These are phyloP conservation scores for Blomia tropicalis DNA, from an alignment of 2,888 invertebrate species.

Conservation along the genomic window DNA sequence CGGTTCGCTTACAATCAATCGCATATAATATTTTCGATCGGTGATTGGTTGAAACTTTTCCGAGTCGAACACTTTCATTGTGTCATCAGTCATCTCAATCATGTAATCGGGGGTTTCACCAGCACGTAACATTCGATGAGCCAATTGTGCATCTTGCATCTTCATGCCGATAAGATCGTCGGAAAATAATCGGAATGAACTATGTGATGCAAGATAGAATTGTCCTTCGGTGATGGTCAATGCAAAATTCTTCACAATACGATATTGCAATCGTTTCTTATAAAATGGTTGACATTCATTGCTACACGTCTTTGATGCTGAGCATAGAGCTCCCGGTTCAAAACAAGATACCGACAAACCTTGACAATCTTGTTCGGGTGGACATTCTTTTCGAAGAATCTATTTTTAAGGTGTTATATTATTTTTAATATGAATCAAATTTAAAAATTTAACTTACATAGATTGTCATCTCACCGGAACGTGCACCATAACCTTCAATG, in stretches of 20 bases:
- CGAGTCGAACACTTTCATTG: neutral
- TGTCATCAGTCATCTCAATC: neutral
- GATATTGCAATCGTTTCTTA: slow-evolving; percentile 6
- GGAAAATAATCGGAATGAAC: slow-evolving; percentile 14
- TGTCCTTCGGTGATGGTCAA: slow-evolving; percentile 20
- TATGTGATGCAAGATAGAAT: slow-evolving; percentile 18
- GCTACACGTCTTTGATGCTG: slow-evolving; percentile 11
- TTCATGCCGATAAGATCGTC: slow-evolving; percentile 22
- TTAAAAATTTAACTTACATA: slow-evolving; percentile 7
- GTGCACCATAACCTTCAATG: slow-evolving; percentile 22
- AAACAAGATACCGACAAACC: slow-evolving; percentile 6
- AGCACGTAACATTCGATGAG: slow-evolving; percentile 1
- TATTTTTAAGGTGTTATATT: neutral
- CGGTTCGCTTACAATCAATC: slow-evolving; percentile 20
- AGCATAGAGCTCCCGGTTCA: slow-evolving; percentile 21
- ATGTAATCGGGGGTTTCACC: slow-evolving; percentile 8
- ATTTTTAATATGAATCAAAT: neutral
- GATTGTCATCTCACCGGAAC: slow-evolving; percentile 15
- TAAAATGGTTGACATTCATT: slow-evolving; percentile 14
- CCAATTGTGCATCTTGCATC: slow-evolving; percentile 17
- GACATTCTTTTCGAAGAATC: slow-evolving; percentile 20
- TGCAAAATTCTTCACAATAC: slow-evolving; percentile 9
- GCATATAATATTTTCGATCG: slow-evolving; percentile 15
- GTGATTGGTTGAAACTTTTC: slow-evolving; percentile 16
- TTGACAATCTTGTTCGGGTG: neutral